A percentile compares a stretch with the other conserved stretches of the same genome.
Conservation (phyloP, 2,888 invertebrate genomes). For the Xestia sexstrigata region DNA sequence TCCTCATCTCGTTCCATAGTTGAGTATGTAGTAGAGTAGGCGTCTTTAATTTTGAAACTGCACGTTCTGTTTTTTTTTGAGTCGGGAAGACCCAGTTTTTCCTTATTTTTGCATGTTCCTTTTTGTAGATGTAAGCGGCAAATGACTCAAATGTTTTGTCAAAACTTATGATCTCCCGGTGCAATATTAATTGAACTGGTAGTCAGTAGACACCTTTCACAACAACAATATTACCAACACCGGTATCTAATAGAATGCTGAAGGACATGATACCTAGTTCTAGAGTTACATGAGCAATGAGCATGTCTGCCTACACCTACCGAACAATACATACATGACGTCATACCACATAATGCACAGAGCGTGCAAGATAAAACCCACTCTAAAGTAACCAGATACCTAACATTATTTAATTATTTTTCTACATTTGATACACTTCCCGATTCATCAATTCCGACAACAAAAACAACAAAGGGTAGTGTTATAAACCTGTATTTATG, state of each 20-base stretch:
- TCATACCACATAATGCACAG: constrained; percentile 54
- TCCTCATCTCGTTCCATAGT: background rate
- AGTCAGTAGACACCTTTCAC: constrained; percentile 32
- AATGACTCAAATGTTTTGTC: constrained; percentile 3
- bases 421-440: constrained; percentile 40
- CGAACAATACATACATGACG: constrained; percentile 61
- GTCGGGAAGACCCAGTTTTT: background rate
- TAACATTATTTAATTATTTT: constrained; percentile 28
- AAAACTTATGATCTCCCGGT: background rate
- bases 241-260: constrained; percentile 30
- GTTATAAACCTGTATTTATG: constrained; percentile 28
- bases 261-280: constrained; percentile 57
- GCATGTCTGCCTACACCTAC: constrained; percentile 48
- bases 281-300: constrained; percentile 55
- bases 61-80: background rate
- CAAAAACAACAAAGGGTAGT: constrained; percentile 42
- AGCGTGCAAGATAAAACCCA: constrained; percentile 59
- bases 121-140: background rate
- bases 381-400: constrained; percentile 18
- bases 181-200: background rate
- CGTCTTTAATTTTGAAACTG: background rate
- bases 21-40: background rate
- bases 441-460: constrained; percentile 26
- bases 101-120: background rate
- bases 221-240: constrained; percentile 31